Conservation (phyloP, 2,113 vertebrate genomes). For the Hylia prasina region DNA sequence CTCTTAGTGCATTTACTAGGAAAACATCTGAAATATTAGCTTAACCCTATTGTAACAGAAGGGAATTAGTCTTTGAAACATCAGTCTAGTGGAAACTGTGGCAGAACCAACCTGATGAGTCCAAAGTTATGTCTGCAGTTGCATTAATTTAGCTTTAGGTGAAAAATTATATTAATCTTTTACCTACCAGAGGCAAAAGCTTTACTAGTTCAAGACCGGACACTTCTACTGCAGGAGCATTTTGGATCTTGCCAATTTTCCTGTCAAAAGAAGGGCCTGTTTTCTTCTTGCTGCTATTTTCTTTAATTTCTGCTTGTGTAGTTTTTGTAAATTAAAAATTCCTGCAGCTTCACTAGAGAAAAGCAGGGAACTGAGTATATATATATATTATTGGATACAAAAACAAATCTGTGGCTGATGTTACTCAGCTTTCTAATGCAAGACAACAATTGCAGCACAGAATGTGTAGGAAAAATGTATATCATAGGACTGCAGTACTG, state of each 20-base stretch:
- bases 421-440: not conserved
- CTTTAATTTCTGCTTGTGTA: not conserved
- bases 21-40: not conserved
- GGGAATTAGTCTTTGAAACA: not conserved
- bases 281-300: not conserved
- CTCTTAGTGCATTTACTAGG: not conserved
- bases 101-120: not conserved
- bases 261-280: not conserved
- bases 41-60: not conserved
- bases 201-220: not conserved
- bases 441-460: not conserved
- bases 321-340: not conserved
- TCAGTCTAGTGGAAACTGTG: not conserved
- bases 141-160: not conserved
- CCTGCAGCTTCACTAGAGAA: not conserved
- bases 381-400: not conserved
- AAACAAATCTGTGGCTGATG: not conserved
- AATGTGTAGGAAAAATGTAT: not conserved
- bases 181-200: not conserved
- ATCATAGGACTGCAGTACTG: not conserved
- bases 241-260: not conserved
- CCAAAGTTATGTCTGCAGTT: not conserved
- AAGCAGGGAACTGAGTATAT: not conserved
- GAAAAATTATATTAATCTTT: not conserved
- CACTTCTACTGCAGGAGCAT: not conserved